Evolutionary conservation across 2,888 invertebrate genomes (phyloP), one percentile per base, ranked within the genome.

Genomic region (Pheosia tremula): DNA sequence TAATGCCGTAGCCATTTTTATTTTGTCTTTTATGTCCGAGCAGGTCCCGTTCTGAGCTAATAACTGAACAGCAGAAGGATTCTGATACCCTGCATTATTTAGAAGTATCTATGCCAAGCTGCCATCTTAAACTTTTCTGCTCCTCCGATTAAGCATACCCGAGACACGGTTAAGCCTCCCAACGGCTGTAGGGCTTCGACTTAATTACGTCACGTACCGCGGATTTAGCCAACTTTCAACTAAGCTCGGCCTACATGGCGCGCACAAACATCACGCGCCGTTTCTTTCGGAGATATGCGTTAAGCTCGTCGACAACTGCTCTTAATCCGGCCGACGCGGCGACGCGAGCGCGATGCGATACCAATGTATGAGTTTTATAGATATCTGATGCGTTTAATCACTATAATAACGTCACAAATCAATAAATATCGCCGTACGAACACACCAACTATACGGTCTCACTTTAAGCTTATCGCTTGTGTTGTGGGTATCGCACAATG

Each of bases 171-270:
- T 62, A 71, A 66, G 66, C 47, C 62, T 66, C 62, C 72, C 64
- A 63, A 67, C 74, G 75, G 60, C 74, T 74, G 68, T 74, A 64
- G 80, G 79, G 77, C 75, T 72, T 68, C 75, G 75, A 72, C 79
- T 80, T 88, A 87, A 88, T 87, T 87, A 87, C 80, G 81, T 88
- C 88, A 88, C 88, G 88, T 87, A 85, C 77, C 72, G 66, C 75
- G 86, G 87, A 85, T 87, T 87, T 79, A 80, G 81, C 83, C 82
- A 86, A 88, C 82, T 87, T 76, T 76, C 76, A 77, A 77, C 76
- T 77, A 77, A 77, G 76, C 76, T 68, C 76, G 71, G 82, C 76
- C 80, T 83, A 84, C 78, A 87, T 79, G 82, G 77, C 72, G 71
- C 72, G 75, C 75, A 79, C 77, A 84, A 86, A 84, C 85, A 86